phyloP scores from a whole-genome alignment of 2,888 invertebrate species.

The Tortricodes alternella region DNA sequence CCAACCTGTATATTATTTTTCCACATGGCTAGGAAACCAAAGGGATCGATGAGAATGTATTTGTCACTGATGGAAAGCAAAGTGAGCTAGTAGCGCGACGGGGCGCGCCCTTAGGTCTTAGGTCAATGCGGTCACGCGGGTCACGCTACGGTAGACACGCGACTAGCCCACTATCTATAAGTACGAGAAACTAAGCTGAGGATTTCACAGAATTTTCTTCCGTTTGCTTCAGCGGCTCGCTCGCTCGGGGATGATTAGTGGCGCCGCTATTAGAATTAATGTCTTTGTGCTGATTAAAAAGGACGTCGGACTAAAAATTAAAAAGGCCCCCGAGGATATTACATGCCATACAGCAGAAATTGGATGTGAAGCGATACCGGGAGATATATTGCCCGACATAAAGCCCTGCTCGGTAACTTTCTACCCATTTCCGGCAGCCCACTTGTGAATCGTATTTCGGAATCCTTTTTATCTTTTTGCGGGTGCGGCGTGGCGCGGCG shows the following conservation, averaged over 20 bases:
- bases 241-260: slow-evolving; percentile 31
- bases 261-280: slow-evolving; percentile 53
- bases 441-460: slow-evolving; percentile 80
- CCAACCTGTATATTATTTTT: slow-evolving; percentile 4
- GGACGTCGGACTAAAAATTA: slow-evolving; percentile 63
- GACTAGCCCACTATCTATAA: slow-evolving; percentile 46
- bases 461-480: slow-evolving; percentile 80
- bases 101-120: slow-evolving; percentile 56
- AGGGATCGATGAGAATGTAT: slow-evolving; percentile 24
- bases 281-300: slow-evolving; percentile 63
- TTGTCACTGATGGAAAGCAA: slow-evolving; percentile 36
- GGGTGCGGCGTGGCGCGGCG: slow-evolving; percentile 58
- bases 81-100: slow-evolving; percentile 44
- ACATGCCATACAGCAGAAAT: slow-evolving; percentile 79
- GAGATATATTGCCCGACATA: slow-evolving; percentile 78
- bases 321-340: slow-evolving; percentile 72
- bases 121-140: slow-evolving; percentile 58
- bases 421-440: slow-evolving; percentile 79
- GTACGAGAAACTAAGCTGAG: slow-evolving; percentile 20
- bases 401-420: slow-evolving; percentile 76
- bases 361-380: slow-evolving; percentile 74
- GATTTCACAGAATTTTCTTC: slow-evolving; percentile 30
- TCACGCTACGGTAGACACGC: slow-evolving; percentile 58
- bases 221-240: slow-evolving; percentile 25
- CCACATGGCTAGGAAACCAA: slow-evolving; percentile 10